Evolutionary conservation across 2,113 vertebrate species (phyloP), one percentile per base, ranked within the genome.

Genomic region (Epinephelus cyanopodus): DNA sequence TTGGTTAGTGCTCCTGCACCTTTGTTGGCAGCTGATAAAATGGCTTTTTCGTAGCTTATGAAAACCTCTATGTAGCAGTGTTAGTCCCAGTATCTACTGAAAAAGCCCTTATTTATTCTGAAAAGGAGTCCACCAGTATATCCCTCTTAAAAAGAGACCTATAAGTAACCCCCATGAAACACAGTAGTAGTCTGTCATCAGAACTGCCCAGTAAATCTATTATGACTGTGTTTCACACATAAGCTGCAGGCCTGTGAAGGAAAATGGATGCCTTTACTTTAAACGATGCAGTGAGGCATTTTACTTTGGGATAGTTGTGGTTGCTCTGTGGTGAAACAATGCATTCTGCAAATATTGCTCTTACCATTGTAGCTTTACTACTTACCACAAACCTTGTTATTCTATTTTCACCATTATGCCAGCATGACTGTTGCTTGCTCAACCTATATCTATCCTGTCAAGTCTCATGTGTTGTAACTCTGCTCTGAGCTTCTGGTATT

Each of bases 381-480:
- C 82, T 66, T 18, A 76, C 84, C 83, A 66, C 84, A 82, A 60
- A 47, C 58, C 79, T 53, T 90, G 63, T 89, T 89, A 67, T 80
- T 88, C 68, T 72, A 81, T 82, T 85, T 87, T 63, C 68, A 77
- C 74, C 64, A 77, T 84, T 68, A 84, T 87, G 80, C 83, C 81
- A 83, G 81, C 68, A 42, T 33, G 74, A 48, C 66, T 0, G 50
- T 64, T 71, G 54, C 69, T 87, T 86, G 17, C 19, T 84, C 72
- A 88, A 88, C 83, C 48, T 78, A 63, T 58, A 74, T 85, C 54
- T 67, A 54, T 67, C 74, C 53, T 60, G 56, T 87, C 67, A 78
- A 65, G 47, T 76, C 52, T 81, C 45, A 33, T 33, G 37, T 45
- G 56, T 45, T 62, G 50, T 60, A 70, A 17, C 65, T 65, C 63